Percentiles rank a stretch among this genome's conserved stretches.
Evolutionary conservation across 2,888 invertebrate species (phyloP).

Genomic region (Osmoderma eremita): DNA sequence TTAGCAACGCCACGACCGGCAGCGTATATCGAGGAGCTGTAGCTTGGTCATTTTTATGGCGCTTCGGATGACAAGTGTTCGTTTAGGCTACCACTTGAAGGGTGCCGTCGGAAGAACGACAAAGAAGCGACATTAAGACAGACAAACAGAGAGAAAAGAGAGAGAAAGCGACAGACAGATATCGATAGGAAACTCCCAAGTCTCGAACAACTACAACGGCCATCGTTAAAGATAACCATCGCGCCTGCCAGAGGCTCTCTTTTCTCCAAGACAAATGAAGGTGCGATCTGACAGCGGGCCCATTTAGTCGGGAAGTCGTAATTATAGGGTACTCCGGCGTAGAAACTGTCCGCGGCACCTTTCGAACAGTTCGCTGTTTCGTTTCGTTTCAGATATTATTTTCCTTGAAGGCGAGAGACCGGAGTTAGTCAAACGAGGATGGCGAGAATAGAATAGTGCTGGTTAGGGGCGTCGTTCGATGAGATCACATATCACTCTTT

Average conservation of each 20-base stretch:
- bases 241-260: slow-evolving; percentile 57
- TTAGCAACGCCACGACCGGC: slow-evolving; percentile 49
- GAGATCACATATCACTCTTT: slow-evolving; percentile 40
- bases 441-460: too few species aligned
- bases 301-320: slow-evolving; percentile 66
- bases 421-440: slow-evolving; percentile 58
- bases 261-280: slow-evolving; percentile 64
- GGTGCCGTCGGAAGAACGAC: slow-evolving; percentile 21
- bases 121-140: slow-evolving; percentile 50
- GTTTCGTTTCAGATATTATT: too few species aligned
- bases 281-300: slow-evolving; percentile 65
- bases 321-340: slow-evolving; percentile 60
- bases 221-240: slow-evolving; percentile 63
- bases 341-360: slow-evolving; percentile 43
- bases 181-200: not conserved
- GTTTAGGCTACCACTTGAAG: slow-evolving; percentile 54
- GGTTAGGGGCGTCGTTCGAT: slow-evolving; percentile 15
- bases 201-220: slow-evolving; percentile 46
- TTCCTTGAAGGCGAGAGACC: slow-evolving; percentile 47
- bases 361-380: slow-evolving; percentile 45
- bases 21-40: too few species aligned
- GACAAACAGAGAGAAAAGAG: slow-evolving; percentile 53
- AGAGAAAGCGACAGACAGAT: slow-evolving; percentile 23
- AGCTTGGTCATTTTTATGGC: slow-evolving; percentile 58
- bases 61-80: slow-evolving; percentile 57